These are phyloP conservation scores for Micronisus gabar DNA, from an alignment of 2,113 vertebrate genomes.

Conservation along the genomic window DNA sequence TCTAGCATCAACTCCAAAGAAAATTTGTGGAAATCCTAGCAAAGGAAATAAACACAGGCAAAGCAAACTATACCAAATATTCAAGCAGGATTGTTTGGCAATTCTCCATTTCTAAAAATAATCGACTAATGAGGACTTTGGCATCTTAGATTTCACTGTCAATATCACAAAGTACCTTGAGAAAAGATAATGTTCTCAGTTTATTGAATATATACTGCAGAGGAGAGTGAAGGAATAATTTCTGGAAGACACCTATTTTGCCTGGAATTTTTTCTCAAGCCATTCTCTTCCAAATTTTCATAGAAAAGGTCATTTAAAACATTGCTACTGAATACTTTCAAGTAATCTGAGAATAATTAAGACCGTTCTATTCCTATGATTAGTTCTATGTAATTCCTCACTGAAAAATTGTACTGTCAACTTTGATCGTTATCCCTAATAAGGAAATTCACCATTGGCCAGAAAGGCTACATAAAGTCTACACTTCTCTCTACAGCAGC, in stretches of 20 bases:
- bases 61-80: background rate
- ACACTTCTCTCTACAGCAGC: background rate
- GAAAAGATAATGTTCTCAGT: background rate
- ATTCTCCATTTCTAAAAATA: background rate
- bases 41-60: background rate
- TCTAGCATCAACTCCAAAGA: background rate
- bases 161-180: background rate
- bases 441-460: background rate
- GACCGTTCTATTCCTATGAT: background rate
- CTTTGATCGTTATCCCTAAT: background rate
- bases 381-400: background rate
- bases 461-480: background rate
- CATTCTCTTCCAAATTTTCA: background rate
- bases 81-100: background rate
- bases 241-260: background rate
- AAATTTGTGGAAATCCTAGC: background rate
- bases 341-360: background rate
- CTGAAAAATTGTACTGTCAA: background rate
- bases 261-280: background rate
- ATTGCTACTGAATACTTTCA: background rate
- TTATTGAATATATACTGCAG: background rate
- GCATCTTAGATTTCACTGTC: background rate
- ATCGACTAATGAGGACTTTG: background rate
- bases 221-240: background rate
- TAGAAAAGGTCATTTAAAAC: background rate